Evolutionary conservation across 37 sponge, comb jelly and placozoan species (phyloP), one percentile per base, ranked within the genome.

Genomic region (Hexactinellida sp.): DNA sequence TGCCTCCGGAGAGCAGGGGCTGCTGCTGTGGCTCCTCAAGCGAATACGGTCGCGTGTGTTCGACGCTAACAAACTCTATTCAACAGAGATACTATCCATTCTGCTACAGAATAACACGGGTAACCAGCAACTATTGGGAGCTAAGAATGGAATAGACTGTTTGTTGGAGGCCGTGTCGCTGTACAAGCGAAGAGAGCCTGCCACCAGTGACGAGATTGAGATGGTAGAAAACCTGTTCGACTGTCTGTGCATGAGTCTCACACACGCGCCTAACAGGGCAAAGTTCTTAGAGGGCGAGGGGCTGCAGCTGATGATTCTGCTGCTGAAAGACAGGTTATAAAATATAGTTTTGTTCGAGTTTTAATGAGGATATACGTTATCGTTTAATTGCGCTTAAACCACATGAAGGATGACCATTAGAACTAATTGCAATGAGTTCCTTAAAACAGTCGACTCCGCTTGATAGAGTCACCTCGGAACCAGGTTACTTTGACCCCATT

Each of bases 181-280:
- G 87, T 98, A 98, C 89, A 95, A 95, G 88, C 87, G 93, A 7
- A 37, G 92, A 23, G 94, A 98, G 37, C 99, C 99, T 0, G 38
- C 84, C 5, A 86, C 90, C 9, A 28, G 88, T 24, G 96, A 95
- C 37, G 99, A 98, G 88, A 88, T 86, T 10, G 99, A 98, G 63
- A 87, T 95, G 91, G 90, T 98, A 92, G 96, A 98, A 86, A 98
- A 98, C 83, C 83, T 98, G 85, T 98, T 98, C 89, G 96, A 98
- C 84, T 93, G 91, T 71, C 93, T 98, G 36, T 98, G 99, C 52
- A 89, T 92, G 34, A 55, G 94, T 0, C 89, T 98, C 25, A 92
- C 94, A 88, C 88, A 71, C 82, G 55, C 91, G 0, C 92, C 93
- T 0, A 98, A 98, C 55, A 82, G 99, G 55, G 93, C 90, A 0